Evolutionary conservation across 2,888 invertebrate genomes (phyloP).

Genomic region (Chalcosyrphus nemorum): DNA sequence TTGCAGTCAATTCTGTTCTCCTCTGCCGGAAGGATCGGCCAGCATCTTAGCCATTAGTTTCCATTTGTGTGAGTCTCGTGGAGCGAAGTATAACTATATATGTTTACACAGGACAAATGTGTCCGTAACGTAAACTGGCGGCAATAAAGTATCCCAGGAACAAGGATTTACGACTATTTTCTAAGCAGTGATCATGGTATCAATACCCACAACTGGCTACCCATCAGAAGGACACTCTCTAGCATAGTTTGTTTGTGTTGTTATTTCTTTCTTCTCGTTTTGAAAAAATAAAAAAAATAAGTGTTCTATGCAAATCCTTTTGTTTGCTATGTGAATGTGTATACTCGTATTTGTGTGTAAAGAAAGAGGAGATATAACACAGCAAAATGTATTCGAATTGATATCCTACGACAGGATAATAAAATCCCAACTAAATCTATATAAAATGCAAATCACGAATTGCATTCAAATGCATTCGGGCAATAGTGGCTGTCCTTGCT

Average conservation of each 20-base stretch:
- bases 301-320: conserved; percentile 69
- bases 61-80: conserved; percentile 31
- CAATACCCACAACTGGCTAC: conserved; percentile 58
- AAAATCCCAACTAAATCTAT: conserved; percentile 71
- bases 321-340: conserved; percentile 33
- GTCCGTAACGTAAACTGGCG: conserved; percentile 46
- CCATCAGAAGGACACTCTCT: conserved; percentile 56
- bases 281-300: not conserved
- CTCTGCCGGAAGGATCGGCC: not conserved
- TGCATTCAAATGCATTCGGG: conserved; percentile 70
- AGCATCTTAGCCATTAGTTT: conserved; percentile 61
- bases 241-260: conserved; percentile 36
- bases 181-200: conserved; percentile 64
- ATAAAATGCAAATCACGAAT: conserved; percentile 73
- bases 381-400: conserved; percentile 66
- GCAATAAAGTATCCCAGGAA: conserved; percentile 57
- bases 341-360: not conserved
- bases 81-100: conserved; percentile 40
- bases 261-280: not conserved
- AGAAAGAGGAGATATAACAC: no score
- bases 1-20: conserved; percentile 35
- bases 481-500: conserved; percentile 43
- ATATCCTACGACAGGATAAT: conserved; percentile 72
- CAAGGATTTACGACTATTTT: conserved; percentile 62
- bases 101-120: conserved; percentile 50